Evolutionary conservation across 2,797 vertebrate genomes (phyloP).

Genomic region (Pteronotus mesoamericanus): DNA sequence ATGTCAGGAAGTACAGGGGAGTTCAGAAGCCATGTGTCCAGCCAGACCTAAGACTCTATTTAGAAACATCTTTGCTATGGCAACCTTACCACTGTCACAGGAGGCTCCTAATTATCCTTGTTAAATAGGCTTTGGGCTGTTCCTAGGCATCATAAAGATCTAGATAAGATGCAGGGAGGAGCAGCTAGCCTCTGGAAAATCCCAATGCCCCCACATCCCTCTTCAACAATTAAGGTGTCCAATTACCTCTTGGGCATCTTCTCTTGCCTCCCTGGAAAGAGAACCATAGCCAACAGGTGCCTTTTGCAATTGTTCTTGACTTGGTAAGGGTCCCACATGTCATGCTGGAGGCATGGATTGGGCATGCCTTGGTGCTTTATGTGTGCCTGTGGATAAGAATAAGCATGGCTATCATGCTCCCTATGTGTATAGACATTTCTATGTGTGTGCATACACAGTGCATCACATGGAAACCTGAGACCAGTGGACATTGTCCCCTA

Average conservation of each 20-base stretch:
- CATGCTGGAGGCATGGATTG: fast-evolving
- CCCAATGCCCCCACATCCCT: not conserved
- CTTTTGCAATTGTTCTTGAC: not conserved
- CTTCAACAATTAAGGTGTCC: not conserved
- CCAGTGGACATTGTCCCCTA: not conserved
- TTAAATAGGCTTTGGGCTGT: constrained; percentile 71
- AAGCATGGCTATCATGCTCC: not conserved
- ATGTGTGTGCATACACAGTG: fast-evolving
- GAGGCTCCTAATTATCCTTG: constrained; percentile 74
- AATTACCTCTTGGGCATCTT: not conserved
- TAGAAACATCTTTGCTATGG: constrained; percentile 51
- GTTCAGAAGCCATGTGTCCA: not conserved
- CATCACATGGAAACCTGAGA: not conserved
- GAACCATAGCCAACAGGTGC: not conserved
- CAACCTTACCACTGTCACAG: constrained; percentile 57
- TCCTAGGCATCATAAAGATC: constrained; percentile 63
- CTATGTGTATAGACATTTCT: not conserved
- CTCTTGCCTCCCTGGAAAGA: not conserved
- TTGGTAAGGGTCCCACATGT: not conserved
- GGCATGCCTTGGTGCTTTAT: too few relatives aligned
- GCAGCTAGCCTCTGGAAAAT: constrained; percentile 61
- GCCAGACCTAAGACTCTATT: not conserved
- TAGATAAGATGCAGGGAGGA: constrained; percentile 64
- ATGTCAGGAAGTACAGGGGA: not conserved
- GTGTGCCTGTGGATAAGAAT: not conserved